Base-by-base conservation (phyloP, 2,888 invertebrate species). In the Cacoxenus indagator region DNA sequence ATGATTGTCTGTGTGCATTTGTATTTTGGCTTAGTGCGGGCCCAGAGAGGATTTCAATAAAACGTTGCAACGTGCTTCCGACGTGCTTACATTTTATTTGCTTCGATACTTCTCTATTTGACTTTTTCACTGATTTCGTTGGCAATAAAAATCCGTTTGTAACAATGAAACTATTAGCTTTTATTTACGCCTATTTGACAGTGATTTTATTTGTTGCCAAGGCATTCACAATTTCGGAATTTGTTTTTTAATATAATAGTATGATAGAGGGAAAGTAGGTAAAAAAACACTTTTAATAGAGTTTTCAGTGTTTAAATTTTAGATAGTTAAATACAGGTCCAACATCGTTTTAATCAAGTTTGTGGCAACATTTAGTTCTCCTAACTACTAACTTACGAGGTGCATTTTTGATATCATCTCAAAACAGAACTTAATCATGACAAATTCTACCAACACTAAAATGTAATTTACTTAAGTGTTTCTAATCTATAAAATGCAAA, bases 161-260 rank as follows among this genome's bases (percentile, higher is more conserved):
- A 80, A 80, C 83, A 80, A 78, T 81, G 80, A 73, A 75, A 59
- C 67, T 54, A 72, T 80, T 76, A 75, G 76, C 78, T 72, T 75
- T 73, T 75, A 76, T 81, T 82, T 75, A 81, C 81, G 80, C 83
- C 81, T 79, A 81, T 82, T 81, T 82, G 81, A 75, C 82, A 80
- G 76, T 79, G 81, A 81, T 81, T 55, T 54, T 54, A 46, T 59
- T 31, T 64, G 51, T 54, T 31, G 29, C 24, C 37, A n/a, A n/a
- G n/a, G n/a, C n/a, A n/a, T n/a, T n/a, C n/a, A n/a, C n/a, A n/a
- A n/a, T n/a, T n/a, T n/a, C n/a, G n/a, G n/a, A n/a, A n/a, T 57
- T 46, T 45, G 17, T 29, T 14, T 46, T 65, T 64, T 55, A 8
- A n/a, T 43, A 43, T 43, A 43, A 43, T n/a, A n/a, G n/a, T n/a